phyloP scores from a whole-genome alignment of 2,113 vertebrate species.

The Phrynosoma blainvillii region DNA sequence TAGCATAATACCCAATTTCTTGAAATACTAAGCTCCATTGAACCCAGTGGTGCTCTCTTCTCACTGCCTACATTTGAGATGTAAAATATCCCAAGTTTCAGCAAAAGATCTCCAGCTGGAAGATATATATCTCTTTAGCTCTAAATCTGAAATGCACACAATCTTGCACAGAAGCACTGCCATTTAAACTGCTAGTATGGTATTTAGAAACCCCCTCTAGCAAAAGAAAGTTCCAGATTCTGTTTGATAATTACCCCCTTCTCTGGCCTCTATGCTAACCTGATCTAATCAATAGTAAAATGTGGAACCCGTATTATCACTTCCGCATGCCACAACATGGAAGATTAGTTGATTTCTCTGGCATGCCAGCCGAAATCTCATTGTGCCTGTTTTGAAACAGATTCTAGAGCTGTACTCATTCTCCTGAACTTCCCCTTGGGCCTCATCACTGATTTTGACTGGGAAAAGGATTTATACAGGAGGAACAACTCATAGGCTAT shows the following conservation, averaged over 20 bases:
- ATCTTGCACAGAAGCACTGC: background rate
- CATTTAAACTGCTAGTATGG: no score
- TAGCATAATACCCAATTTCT: background rate
- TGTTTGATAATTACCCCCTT: no score
- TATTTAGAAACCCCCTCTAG: no score
- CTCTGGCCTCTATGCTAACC: no score
- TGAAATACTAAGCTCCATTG: no score
- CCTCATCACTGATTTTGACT: background rate
- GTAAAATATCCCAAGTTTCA: background rate
- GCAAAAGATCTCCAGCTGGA: background rate
- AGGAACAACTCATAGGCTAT: no score
- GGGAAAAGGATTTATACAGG: background rate
- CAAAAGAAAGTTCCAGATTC: no score
- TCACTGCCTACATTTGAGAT: background rate
- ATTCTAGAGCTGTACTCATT: background rate
- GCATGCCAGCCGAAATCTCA: background rate
- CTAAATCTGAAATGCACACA: no score
- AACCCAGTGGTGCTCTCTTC: background rate
- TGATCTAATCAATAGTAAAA: no score
- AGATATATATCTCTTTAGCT: background rate
- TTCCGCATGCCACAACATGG: no score
- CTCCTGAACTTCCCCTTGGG: background rate
- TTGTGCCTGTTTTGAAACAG: background rate
- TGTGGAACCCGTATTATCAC: no score
- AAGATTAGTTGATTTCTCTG: no score